These are phyloP conservation scores for Poecilobothrus nobilitatus DNA, from an alignment of 2,888 invertebrate genomes.

Conservation along the genomic window DNA sequence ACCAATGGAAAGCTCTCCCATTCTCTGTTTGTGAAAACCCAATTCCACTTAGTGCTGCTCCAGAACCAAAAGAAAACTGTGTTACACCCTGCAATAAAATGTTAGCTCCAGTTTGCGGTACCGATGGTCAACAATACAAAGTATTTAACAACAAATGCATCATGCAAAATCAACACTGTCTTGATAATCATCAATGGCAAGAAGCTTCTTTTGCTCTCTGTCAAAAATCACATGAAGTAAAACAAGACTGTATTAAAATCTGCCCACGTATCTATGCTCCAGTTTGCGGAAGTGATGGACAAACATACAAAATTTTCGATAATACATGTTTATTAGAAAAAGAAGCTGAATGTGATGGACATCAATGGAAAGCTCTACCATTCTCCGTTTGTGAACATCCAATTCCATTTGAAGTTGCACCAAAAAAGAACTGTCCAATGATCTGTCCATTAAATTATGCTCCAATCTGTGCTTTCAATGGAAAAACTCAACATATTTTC, in stretches of 20 bases:
- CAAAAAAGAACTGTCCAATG: background rate
- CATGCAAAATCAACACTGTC: background rate
- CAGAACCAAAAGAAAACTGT: background rate
- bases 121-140: constrained; percentile 8
- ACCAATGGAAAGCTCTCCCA: background rate
- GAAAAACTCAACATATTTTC: background rate
- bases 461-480: background rate
- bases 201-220: background rate
- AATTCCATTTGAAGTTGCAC: background rate
- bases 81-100: background rate
- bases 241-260: background rate
- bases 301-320: background rate
- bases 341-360: background rate
- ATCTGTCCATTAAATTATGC: background rate
- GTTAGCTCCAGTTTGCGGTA: constrained; percentile 11
- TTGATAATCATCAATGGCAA: background rate
- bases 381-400: background rate
- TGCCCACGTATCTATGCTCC: background rate
- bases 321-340: background rate
- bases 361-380: background rate
- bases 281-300: constrained; percentile 9
- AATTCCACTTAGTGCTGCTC: background rate
- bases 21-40: background rate
- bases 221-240: background rate
- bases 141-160: constrained; percentile 5